phyloP scores from a whole-genome alignment of 2,797 vertebrate genomes.

The Ctenopoma kingsleyae region DNA sequence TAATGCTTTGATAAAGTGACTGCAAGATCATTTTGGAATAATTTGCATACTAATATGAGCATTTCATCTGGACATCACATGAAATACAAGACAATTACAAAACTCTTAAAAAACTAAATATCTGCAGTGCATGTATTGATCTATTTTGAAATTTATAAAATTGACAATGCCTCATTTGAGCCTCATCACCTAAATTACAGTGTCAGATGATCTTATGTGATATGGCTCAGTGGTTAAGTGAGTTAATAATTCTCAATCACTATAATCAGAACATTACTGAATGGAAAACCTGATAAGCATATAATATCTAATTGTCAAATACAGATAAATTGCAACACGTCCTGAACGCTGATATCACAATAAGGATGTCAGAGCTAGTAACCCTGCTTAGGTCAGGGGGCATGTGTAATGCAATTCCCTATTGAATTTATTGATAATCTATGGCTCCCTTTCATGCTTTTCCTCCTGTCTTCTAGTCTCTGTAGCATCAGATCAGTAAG shows the following conservation, averaged over 20 bases:
- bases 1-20: constrained; percentile 68
- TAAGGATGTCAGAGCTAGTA: constrained; percentile 60
- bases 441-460: constrained; percentile 71
- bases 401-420: constrained; percentile 74
- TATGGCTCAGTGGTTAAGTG: constrained; percentile 12
- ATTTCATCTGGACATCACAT: constrained; percentile 34
- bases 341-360: constrained; percentile 36
- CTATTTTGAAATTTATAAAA: neutral
- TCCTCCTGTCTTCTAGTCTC: constrained; percentile 61
- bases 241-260: constrained; percentile 44
- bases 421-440: constrained; percentile 81
- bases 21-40: constrained; percentile 60
- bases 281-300: constrained; percentile 15
- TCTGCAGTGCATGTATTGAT: neutral
- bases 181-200: neutral
- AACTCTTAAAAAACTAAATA: neutral
- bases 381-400: constrained; percentile 80
- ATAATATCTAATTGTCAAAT: constrained; percentile 19
- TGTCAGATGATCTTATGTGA: constrained; percentile 10
- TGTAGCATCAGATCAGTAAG: constrained; percentile 75
- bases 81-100: constrained; percentile 20
- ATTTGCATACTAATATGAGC: constrained; percentile 61
- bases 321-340: constrained; percentile 30
- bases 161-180: neutral
- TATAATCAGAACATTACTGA: constrained; percentile 28